Base-by-base conservation (phyloP, 1,140 invertebrate species). In the Drosophila cardini region DNA sequence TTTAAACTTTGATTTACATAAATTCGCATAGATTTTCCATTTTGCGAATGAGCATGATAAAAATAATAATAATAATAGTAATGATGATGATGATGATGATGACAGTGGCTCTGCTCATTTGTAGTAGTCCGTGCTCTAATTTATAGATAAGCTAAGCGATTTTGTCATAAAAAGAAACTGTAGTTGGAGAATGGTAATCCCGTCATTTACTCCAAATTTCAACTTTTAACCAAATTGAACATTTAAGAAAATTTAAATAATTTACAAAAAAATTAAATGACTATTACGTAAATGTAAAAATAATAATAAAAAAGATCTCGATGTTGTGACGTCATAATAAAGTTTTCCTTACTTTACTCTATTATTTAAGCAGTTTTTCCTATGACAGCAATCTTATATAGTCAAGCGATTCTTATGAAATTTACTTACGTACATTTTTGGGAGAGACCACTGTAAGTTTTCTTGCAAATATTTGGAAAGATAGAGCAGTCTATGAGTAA, bases 1-100 rank as follows among this genome's bases (percentile, higher is more conserved):
- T 82, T 72, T 82, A 78, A 82, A 78, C 79, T 78, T 75, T 78
- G 78, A 82, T 76, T 82, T 75, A 75, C 79, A 82, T 83, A 82
- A 82, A 82, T 76, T 78, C 79, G 65, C 75, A 82, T 72, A 72
- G 71, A 82, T 78, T 69, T 78, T 60, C 32, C 62, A 82, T 75
- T 61, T 64, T 32, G 16, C 43, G 18, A 7, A 38, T 38, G 52
- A 18, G n/a, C 13, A 38, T n/a, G 50, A 2, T 34, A 9, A 36
- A 36, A 4, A 7, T 34, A 15, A 16, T 52, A 13, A 52, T 9
- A 26, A 26, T 26, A 26, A 26, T 26, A 5, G 4, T 43, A 21
- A 40, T 40, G 36, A 15, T 13, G 30, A 42, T 16, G 15, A 30
- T 40, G n/a, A 38, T 7, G 60, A 21, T 43, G 46, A 68, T 32